Conservation (phyloP, 2,888 invertebrate genomes). For the Pimpla rufipes region DNA sequence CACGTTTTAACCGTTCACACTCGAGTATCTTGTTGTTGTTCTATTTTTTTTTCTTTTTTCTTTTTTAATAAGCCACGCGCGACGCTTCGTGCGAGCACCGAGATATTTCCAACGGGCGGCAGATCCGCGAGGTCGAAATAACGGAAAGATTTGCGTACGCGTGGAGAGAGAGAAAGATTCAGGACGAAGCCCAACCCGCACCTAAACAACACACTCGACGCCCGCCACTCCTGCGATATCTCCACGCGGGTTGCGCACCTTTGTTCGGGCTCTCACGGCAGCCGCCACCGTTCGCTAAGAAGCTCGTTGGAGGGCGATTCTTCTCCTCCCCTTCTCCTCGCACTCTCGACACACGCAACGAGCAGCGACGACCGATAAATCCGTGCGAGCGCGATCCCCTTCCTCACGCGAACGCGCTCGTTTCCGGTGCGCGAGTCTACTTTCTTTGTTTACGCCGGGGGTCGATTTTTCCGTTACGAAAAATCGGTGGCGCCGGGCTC, state of each 20-base stretch:
- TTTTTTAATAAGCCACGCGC: not conserved
- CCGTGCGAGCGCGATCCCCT: not conserved
- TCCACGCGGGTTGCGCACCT: conserved; percentile 10
- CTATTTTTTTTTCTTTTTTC: too few relatives aligned
- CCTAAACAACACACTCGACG: conserved; percentile 28
- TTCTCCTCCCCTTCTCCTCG: not conserved
- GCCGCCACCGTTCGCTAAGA: not conserved
- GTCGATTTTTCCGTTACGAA: too few relatives aligned
- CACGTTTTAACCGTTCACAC: not conserved
- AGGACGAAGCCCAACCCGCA: conserved; percentile 21
- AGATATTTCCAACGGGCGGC: too few relatives aligned
- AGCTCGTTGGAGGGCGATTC: not conserved
- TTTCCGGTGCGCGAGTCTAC: not conserved
- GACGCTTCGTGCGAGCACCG: not conserved
- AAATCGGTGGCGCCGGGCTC: too few relatives aligned
- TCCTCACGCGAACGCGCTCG: not conserved
- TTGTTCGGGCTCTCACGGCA: not conserved
- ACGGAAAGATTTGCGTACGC: not conserved
- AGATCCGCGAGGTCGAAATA: not conserved
- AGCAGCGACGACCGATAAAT: not conserved
- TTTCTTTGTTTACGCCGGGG: too few relatives aligned
- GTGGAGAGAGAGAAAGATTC: not conserved
- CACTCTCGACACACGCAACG: conserved; percentile 1
- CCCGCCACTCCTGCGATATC: conserved; percentile 3
- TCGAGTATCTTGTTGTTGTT: too few relatives aligned